These are phyloP conservation scores for Gambusia affinis DNA, from an alignment of 2,113 vertebrate species.

Conservation along the genomic window DNA sequence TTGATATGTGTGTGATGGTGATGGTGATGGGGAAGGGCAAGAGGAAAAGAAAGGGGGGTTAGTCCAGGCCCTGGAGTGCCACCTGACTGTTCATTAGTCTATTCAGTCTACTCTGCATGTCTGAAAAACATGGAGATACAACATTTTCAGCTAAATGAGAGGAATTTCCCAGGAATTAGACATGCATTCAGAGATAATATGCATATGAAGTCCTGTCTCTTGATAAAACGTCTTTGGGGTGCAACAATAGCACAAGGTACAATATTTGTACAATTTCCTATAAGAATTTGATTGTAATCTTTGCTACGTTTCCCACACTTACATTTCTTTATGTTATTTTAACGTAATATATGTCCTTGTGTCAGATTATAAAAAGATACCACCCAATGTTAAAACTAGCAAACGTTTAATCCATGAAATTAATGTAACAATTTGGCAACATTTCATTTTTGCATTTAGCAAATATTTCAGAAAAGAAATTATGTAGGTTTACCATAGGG, in stretches of 20 bases:
- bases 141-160: slow-evolving; percentile 55
- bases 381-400: background rate
- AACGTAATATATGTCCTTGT: background rate
- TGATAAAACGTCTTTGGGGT: background rate
- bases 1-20: slow-evolving; percentile 66
- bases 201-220: slow-evolving; percentile 24
- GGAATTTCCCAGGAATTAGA: slow-evolving; percentile 55
- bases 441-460: background rate
- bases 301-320: slow-evolving; percentile 1
- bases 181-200: slow-evolving; percentile 44
- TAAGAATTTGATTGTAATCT: slow-evolving; percentile 5
- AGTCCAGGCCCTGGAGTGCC: slow-evolving; percentile 64
- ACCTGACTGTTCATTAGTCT: slow-evolving; percentile 81
- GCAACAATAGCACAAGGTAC: background rate
- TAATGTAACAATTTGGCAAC: background rate
- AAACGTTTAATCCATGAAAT: background rate
- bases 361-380: slow-evolving; percentile 9
- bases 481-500: background rate
- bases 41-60: slow-evolving; percentile 21
- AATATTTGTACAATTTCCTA: slow-evolving; percentile 1
- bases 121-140: slow-evolving; percentile 72
- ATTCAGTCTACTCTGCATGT: slow-evolving; percentile 73
- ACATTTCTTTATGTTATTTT: slow-evolving; percentile 11
- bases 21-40: background rate
- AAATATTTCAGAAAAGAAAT: background rate